Conservation (phyloP, 2,888 invertebrate genomes). For the Lithophane leautieri region DNA sequence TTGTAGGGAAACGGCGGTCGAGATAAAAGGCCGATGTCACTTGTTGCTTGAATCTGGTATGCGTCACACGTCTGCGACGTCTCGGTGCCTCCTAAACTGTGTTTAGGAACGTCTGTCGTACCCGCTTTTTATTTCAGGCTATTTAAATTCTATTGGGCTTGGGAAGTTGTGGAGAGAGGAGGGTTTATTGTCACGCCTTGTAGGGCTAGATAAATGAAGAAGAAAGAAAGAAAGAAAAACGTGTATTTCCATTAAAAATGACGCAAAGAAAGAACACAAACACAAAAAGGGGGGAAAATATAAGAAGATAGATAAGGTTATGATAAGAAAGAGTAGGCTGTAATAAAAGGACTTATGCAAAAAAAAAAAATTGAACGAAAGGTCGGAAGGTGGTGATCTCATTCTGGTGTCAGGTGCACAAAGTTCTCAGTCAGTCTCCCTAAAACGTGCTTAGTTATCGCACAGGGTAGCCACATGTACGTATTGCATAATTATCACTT, state of each 20-base stretch:
- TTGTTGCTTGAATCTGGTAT: slow-evolving; percentile 80
- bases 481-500: too few relatives aligned
- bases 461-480: background rate
- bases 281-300: too few relatives aligned
- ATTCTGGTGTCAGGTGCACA: background rate
- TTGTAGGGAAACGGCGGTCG: slow-evolving; percentile 56
- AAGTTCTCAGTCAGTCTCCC: background rate
- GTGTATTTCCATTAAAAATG: too few relatives aligned
- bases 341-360: too few relatives aligned
- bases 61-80: slow-evolving; percentile 73
- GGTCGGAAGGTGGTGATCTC: background rate
- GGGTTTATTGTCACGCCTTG: slow-evolving; percentile 27
- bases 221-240: too few relatives aligned
- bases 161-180: slow-evolving; percentile 17
- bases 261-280: too few relatives aligned
- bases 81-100: slow-evolving; percentile 69
- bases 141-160: slow-evolving; percentile 62
- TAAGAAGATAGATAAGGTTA: background rate
- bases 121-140: slow-evolving; percentile 63
- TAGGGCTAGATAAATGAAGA: background rate
- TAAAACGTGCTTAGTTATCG: background rate
- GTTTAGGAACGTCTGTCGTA: slow-evolving; percentile 65
- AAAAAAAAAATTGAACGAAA: too few relatives aligned
- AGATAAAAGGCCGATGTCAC: slow-evolving; percentile 74
- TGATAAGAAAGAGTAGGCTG: background rate